Percentiles rank a stretch among this genome's conserved stretches.
Conservation (phyloP, 2,113 vertebrate genomes). For the Sorex araneus region DNA sequence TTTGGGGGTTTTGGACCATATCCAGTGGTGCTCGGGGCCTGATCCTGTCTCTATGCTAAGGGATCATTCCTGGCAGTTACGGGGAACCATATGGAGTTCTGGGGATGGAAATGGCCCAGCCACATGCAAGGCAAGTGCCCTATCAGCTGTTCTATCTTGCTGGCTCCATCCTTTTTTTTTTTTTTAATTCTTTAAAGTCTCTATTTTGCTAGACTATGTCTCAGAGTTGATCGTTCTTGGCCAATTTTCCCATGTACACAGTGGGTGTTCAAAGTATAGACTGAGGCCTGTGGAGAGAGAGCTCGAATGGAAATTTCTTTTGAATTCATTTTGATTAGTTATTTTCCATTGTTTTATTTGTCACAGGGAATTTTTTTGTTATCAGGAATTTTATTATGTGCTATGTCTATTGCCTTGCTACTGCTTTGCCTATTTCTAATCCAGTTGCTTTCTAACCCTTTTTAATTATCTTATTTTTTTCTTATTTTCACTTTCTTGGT, state of each 20-base stretch:
- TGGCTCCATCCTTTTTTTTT: too few relatives aligned
- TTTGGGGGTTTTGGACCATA: too few relatives aligned
- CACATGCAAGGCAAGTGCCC: too few relatives aligned
- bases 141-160: too few relatives aligned
- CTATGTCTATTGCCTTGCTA: background rate
- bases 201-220: background rate
- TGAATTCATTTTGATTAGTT: conserved; percentile 32
- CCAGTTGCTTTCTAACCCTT: background rate
- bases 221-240: background rate
- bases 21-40: too few relatives aligned
- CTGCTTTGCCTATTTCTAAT: conserved; percentile 18
- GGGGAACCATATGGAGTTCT: too few relatives aligned
- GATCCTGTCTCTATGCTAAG: too few relatives aligned
- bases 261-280: background rate
- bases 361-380: background rate
- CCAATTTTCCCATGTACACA: conserved; percentile 12
- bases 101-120: too few relatives aligned
- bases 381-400: background rate
- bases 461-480: background rate
- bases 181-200: conserved; percentile 7
- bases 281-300: too few relatives aligned
- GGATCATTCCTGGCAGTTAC: too few relatives aligned
- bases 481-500: conserved; percentile 13
- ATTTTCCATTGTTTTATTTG: background rate
- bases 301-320: background rate